Conservation (phyloP, 1,140 invertebrate species). For the Drosophila eugracilis region DNA sequence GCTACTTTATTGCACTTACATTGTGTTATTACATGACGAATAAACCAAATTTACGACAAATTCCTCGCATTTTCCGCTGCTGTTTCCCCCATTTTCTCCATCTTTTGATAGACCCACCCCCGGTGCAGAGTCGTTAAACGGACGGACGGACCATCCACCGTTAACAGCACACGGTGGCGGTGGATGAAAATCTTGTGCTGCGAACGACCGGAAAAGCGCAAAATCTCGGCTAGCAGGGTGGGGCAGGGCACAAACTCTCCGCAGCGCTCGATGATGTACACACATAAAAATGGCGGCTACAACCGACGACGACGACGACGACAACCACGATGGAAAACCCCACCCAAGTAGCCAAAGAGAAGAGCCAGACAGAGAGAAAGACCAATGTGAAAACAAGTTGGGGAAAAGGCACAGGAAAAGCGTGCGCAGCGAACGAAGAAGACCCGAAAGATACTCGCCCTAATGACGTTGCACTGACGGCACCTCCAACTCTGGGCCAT, state of each 20-base stretch:
- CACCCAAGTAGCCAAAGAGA: slow-evolving; percentile 35
- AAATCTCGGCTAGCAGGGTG: slow-evolving; percentile 60
- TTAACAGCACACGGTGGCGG: slow-evolving; percentile 32
- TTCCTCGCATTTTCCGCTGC: slow-evolving; percentile 20
- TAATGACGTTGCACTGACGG: slow-evolving; percentile 50
- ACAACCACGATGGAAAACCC: slow-evolving; percentile 41
- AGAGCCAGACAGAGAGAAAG: slow-evolving; percentile 12
- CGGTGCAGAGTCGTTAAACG: slow-evolving; percentile 33
- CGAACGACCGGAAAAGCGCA: slow-evolving; percentile 64
- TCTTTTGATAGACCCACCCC: slow-evolving; percentile 34
- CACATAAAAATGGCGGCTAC: slow-evolving; percentile 71
- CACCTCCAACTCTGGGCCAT: slow-evolving; percentile 37
- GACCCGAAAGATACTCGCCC: slow-evolving; percentile 46
- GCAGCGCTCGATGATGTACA: slow-evolving; percentile 40
- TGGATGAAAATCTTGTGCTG: slow-evolving; percentile 74
- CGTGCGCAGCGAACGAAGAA: slow-evolving; percentile 53
- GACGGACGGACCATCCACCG: slow-evolving; percentile 35
- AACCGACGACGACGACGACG: too few species aligned
- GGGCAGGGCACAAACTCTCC: slow-evolving; percentile 9
- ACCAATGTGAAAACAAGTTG: slow-evolving; percentile 30
- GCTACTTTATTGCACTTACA: slow-evolving; percentile 63
- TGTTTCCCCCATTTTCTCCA: slow-evolving; percentile 19
- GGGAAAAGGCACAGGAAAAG: slow-evolving; percentile 55
- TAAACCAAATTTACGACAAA: slow-evolving; percentile 64
- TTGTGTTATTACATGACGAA: slow-evolving; percentile 48